Conservation (phyloP, 2,797 vertebrate species). For the Erpetoichthys calabaricus region DNA sequence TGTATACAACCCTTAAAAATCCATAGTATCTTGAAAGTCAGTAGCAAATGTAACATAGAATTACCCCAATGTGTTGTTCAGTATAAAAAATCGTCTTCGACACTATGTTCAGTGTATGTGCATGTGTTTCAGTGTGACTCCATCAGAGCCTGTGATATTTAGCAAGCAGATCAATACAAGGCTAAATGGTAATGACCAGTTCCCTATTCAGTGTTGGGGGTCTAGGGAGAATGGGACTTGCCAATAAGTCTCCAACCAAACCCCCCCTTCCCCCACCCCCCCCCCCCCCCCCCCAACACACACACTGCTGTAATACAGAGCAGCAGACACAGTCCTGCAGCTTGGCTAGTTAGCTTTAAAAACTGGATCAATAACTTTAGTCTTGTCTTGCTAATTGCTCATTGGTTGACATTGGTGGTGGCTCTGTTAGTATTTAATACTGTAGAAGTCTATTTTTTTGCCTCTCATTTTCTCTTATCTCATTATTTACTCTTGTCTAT, state of each 20-base stretch:
- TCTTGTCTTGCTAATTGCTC: slow-evolving; percentile 73
- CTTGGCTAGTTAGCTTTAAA: slow-evolving; percentile 48
- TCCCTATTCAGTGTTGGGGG: slow-evolving; percentile 32
- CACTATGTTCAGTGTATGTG: slow-evolving; percentile 7
- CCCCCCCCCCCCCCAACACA: slow-evolving; percentile 18
- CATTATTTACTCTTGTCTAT: slow-evolving; percentile 33
- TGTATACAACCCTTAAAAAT: no score
- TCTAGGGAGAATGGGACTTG: slow-evolving; percentile 33
- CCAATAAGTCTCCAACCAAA: slow-evolving; percentile 15
- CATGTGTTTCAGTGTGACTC: slow-evolving; percentile 18
- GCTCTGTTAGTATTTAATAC: slow-evolving; percentile 36
- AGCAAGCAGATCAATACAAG: slow-evolving; percentile 37
- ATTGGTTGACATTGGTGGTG: slow-evolving; percentile 58
- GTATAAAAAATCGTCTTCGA: neutral
- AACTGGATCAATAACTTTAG: slow-evolving; percentile 58
- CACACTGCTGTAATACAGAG: slow-evolving; percentile 6
- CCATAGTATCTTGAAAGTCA: no score
- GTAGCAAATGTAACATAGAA: no score
- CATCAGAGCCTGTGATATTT: slow-evolving; percentile 29
- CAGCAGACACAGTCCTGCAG: slow-evolving; percentile 39
- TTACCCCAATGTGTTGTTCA: no score
- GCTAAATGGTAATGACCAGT: slow-evolving; percentile 38
- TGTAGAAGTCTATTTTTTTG: slow-evolving; percentile 24
- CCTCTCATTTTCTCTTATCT: slow-evolving; percentile 29
- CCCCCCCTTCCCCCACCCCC: slow-evolving; percentile 22